These are phyloP conservation scores for Odontophorus gujanensis DNA, from an alignment of 2,113 vertebrate species.

Conservation along the genomic window DNA sequence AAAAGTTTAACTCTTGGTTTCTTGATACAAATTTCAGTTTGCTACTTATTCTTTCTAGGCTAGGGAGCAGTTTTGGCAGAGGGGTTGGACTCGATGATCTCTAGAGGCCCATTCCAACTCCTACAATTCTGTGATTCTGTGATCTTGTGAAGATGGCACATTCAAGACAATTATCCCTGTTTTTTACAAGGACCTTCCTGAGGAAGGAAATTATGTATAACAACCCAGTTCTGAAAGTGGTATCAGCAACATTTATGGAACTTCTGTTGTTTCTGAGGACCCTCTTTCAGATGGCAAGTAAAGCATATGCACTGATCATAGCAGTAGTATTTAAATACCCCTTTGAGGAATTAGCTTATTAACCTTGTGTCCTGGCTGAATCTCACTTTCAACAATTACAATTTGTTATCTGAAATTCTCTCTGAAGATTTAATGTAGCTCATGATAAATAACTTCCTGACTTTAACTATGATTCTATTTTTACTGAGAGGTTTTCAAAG, in stretches of 20 bases:
- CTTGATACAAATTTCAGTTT: neutral
- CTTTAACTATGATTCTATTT: neutral
- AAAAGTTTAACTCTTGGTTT: neutral
- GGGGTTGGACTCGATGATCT: no score
- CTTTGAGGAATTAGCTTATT: conserved; percentile 38
- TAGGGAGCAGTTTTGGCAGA: no score
- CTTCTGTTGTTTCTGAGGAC: neutral
- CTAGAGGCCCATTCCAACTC: no score
- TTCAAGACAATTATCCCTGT: neutral
- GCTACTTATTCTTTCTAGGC: neutral
- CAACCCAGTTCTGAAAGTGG: rapidly evolving
- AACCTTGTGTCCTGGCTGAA: conserved; percentile 16
- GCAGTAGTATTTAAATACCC: neutral
- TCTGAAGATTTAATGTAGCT: neutral
- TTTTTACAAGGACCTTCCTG: neutral
- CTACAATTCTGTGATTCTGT: no score
- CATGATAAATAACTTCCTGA: conserved; percentile 13
- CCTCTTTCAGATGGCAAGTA: neutral
- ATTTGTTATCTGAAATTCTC: neutral
- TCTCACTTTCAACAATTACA: conserved; percentile 7
- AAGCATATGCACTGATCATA: neutral
- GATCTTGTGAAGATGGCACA: no score
- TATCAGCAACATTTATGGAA: neutral
- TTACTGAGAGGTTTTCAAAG: neutral
- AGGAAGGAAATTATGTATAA: neutral